These are phyloP conservation scores for Geotrupes spiniger DNA, from an alignment of 2,888 invertebrate species.

Conservation along the genomic window DNA sequence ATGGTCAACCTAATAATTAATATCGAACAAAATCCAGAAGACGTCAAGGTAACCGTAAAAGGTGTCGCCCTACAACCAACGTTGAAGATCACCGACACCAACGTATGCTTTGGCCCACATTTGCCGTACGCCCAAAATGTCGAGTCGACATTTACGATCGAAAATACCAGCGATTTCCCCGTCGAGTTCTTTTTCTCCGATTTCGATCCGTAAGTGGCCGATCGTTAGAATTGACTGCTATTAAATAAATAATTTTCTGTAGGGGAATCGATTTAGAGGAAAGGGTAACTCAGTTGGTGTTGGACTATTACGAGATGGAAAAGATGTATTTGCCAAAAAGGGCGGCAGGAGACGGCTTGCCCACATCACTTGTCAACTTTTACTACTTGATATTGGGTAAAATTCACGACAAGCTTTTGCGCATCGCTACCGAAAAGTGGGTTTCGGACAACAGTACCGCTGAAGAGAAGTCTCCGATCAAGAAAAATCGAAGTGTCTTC, in stretches of 20 bases:
- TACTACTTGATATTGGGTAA: constrained; percentile 39
- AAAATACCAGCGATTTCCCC: constrained; percentile 63
- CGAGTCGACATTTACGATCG: constrained; percentile 59
- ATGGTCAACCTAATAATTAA: constrained; percentile 40
- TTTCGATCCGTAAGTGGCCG: constrained; percentile 59
- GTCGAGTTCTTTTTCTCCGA: constrained; percentile 69
- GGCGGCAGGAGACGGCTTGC: constrained; percentile 41
- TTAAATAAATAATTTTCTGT: constrained; percentile 2
- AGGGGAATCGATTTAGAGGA: constrained; percentile 45
- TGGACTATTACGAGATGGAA: constrained; percentile 44
- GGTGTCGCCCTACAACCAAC: constrained; percentile 57
- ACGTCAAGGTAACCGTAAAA: constrained; percentile 50
- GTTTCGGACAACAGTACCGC: constrained; percentile 5
- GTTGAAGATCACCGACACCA: constrained; percentile 53
- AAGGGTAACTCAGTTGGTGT: constrained; percentile 38
- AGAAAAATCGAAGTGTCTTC: too few relatives aligned
- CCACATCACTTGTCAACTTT: constrained; percentile 37
- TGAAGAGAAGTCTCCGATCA: too few relatives aligned
- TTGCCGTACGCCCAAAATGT: constrained; percentile 61
- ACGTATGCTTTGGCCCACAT: constrained; percentile 60
- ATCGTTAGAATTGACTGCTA: neutral
- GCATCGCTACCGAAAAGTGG: constrained; percentile 9
- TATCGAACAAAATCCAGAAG: constrained; percentile 55
- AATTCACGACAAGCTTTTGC: constrained; percentile 19
- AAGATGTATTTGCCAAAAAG: constrained; percentile 47